phyloP scores from a whole-genome alignment of 2,888 invertebrate species.

The Catotricha subobsoleta region DNA sequence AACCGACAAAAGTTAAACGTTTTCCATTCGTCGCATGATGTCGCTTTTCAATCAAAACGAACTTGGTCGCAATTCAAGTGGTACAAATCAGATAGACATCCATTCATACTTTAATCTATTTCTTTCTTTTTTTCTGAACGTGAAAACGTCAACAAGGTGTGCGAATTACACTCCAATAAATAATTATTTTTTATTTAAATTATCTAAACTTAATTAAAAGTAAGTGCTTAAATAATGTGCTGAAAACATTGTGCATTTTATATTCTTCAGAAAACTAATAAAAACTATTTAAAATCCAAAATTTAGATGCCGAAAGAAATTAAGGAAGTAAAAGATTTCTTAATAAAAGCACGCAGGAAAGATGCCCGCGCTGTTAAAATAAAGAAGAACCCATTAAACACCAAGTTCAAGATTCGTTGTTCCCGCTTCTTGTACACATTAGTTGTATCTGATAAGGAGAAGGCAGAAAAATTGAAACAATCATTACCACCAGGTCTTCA shows the following conservation, averaged over 20 bases:
- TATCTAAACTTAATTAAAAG: no score
- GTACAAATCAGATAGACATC: no score
- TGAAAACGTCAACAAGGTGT: constrained; percentile 19
- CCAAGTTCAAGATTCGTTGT: constrained; percentile 98
- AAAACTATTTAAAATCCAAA: constrained; percentile 7
- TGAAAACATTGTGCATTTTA: not conserved
- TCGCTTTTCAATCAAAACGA: no score
- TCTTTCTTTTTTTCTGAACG: constrained; percentile 22
- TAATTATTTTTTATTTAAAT: no score
- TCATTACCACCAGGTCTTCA: constrained; percentile 93
- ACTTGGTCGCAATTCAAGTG: no score
- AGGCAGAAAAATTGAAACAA: constrained; percentile 97
- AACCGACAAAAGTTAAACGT: no score
- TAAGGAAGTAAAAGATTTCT: constrained; percentile 97
- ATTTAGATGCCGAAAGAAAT: constrained; percentile 81
- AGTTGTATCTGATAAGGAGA: constrained; percentile 94
- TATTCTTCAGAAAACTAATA: constrained; percentile 4
- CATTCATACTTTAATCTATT: no score
- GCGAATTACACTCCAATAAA: not conserved
- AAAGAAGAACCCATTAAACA: constrained; percentile 95
- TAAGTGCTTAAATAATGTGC: not conserved
- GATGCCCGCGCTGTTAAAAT: constrained; percentile 93
- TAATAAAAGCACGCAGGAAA: constrained; percentile 91
- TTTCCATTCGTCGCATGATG: no score
- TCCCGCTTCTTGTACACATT: constrained; percentile 94